Evolutionary conservation across 2,888 invertebrate species (phyloP).

Genomic region (Drosophila paramelanica): DNA sequence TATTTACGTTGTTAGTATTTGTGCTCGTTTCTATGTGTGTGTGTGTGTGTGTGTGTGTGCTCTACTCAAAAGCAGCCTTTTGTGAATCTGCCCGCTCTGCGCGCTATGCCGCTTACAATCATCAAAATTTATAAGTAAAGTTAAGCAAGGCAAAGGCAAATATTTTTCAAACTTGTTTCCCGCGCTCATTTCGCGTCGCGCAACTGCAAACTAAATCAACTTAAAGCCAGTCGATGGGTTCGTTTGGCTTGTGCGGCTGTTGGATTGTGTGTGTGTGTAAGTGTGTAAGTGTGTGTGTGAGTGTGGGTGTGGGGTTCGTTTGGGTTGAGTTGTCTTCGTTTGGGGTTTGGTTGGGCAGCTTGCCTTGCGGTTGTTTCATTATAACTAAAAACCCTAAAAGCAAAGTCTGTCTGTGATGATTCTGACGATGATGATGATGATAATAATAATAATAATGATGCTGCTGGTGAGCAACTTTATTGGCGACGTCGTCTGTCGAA

Average conservation of each 20-base stretch:
- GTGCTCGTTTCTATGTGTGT: neutral
- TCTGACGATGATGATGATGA: slow-evolving; percentile 21
- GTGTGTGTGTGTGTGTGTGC: slow-evolving; percentile 5
- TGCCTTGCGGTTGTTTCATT: slow-evolving; percentile 71
- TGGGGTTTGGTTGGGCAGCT: slow-evolving; percentile 24
- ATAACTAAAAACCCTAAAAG: slow-evolving; percentile 48
- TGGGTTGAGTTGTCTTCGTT: slow-evolving; percentile 18
- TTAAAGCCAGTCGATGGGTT: slow-evolving; percentile 56
- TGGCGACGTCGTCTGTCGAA: slow-evolving; percentile 40
- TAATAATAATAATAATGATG: slow-evolving; percentile 10
- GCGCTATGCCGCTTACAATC: slow-evolving; percentile 49
- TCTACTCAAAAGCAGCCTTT: slow-evolving; percentile 31
- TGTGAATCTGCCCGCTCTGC: slow-evolving; percentile 44
- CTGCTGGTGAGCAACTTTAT: slow-evolving; percentile 8
- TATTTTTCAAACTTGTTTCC: slow-evolving; percentile 58
- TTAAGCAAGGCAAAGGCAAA: slow-evolving; percentile 70
- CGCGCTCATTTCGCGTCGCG: slow-evolving; percentile 33
- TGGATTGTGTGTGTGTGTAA: neutral
- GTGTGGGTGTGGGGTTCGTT: slow-evolving; percentile 17
- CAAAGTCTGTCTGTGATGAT: slow-evolving; percentile 44
- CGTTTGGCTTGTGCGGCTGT: slow-evolving; percentile 11
- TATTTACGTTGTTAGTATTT: neutral
- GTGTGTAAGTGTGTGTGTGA: slow-evolving; percentile 4
- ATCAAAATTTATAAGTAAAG: slow-evolving; percentile 76
- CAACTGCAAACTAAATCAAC: slow-evolving; percentile 71